Evolutionary conservation across 2,888 invertebrate species (phyloP), one percentile per base, ranked within the genome.

Genomic region (Magallana nippona): DNA sequence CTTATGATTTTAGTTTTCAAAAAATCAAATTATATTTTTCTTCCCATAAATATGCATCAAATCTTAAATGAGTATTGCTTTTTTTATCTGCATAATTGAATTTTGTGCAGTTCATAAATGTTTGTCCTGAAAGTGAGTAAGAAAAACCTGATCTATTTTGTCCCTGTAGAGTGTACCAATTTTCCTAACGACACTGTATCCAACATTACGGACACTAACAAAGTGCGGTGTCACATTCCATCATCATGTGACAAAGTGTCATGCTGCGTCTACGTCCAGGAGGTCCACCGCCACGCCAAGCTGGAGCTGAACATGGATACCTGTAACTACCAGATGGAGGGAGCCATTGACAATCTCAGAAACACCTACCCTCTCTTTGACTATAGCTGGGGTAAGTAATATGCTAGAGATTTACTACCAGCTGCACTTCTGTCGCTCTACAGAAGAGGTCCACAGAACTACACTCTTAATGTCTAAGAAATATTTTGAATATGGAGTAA

Each of bases 331-430:
- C 63, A 56, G n/a, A 78, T 89, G 84, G 83, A 60, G 15, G 84
- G 85, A 11, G 60, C 80, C 27, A 78, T 89, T 13, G 89, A 89
- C 56, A 86, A 87, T 62, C 81, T 87, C 17, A 60, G 85, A 10
- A 82, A 84, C 19, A 85, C 86, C 11, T 82, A 86, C 32, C 79
- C 83, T 22, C 81, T 90, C 2, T 85, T 86, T 11, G 82, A 87
- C 22, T 89, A 87, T 77, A 78, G 83, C 62, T 90, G 87, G 88
- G 89, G 89, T 88, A 86, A 78, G 84, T 83, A 22, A 71, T 71
- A n/a, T 17, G n/a, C 10, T 60, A 60, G 19, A 60, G n/a, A 60
- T 17, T 60, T 3, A 60, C 27, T 27, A 27, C 27, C 27, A 27
- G 27, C 27, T 27, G 2, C 27, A 27, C 1, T 1, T 27, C 1